A percentile compares a stretch with the other conserved stretches of the same genome.
Conservation (phyloP, 2,888 invertebrate species). For the Busseola fusca region DNA sequence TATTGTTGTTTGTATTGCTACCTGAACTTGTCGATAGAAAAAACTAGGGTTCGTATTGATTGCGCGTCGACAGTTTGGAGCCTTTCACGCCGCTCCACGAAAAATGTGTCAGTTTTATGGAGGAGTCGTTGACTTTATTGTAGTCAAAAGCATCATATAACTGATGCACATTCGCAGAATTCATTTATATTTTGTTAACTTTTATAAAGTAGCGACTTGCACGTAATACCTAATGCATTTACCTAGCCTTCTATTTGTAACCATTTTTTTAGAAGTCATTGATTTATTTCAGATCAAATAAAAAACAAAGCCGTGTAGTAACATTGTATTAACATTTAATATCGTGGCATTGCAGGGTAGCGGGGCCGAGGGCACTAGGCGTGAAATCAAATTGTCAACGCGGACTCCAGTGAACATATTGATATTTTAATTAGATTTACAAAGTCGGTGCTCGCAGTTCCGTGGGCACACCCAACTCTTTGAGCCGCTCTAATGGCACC, state of each 20-base stretch:
- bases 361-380: constrained; percentile 71
- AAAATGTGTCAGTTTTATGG: constrained; percentile 79
- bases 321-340: constrained; percentile 66
- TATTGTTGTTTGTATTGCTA: constrained; percentile 87
- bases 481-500: constrained; percentile 88
- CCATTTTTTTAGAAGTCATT: neutral
- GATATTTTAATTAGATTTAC: constrained; percentile 90
- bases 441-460: constrained; percentile 82
- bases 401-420: constrained; percentile 86
- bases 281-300: constrained; percentile 29
- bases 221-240: neutral
- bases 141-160: constrained; percentile 76
- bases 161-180: constrained; percentile 75
- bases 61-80: constrained; percentile 74
- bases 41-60: constrained; percentile 77
- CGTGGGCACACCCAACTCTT: constrained; percentile 87
- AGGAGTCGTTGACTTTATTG: constrained; percentile 82
- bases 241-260: neutral
- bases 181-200: constrained; percentile 42
- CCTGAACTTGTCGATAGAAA: constrained; percentile 79
- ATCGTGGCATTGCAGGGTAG: constrained; percentile 52
- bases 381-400: constrained; percentile 88
- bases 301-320: constrained; percentile 46
- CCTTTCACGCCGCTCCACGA: constrained; percentile 72
- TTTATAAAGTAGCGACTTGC: constrained; percentile 14